Percentiles rank a stretch among this genome's conserved stretches.
These are phyloP conservation scores for Platycercus adscitus DNA, from an alignment of 2,113 vertebrate genomes.

Conservation along the genomic window DNA sequence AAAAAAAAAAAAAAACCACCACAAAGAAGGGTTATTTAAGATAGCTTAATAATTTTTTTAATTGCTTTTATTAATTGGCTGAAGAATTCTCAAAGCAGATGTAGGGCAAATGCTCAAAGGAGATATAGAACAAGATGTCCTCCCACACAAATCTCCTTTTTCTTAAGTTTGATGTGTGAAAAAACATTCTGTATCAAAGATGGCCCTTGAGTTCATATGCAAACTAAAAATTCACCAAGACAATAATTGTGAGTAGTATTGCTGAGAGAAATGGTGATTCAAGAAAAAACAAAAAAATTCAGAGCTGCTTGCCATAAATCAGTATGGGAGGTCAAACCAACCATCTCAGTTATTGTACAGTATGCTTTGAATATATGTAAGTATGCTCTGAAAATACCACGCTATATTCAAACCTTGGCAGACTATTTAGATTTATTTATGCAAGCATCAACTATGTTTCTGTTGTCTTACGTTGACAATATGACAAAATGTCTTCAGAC, in stretches of 20 bases:
- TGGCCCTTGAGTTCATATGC: not conserved
- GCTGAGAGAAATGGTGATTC: not conserved
- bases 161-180: fast-evolving
- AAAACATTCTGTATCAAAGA: not conserved
- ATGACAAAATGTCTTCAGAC: not conserved
- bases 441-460: fast-evolving
- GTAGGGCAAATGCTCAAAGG: not conserved
- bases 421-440: not conserved
- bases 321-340: not conserved
- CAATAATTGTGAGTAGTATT: not conserved
- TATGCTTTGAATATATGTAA: not conserved
- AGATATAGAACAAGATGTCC: not conserved
- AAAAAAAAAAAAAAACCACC: not conserved
- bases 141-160: not conserved
- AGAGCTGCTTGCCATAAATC: not conserved
- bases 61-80: not conserved
- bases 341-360: not conserved
- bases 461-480: not conserved
- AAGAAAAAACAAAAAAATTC: not conserved
- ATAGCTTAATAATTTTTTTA: not conserved
- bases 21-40: not conserved
- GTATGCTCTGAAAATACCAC: not conserved
- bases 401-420: not conserved
- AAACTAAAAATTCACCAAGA: not conserved
- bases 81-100: not conserved